A percentile compares a stretch with the other conserved stretches of the same genome.
Evolutionary conservation across 1,140 invertebrate genomes (phyloP).

Genomic region (Drosophila rufa): DNA sequence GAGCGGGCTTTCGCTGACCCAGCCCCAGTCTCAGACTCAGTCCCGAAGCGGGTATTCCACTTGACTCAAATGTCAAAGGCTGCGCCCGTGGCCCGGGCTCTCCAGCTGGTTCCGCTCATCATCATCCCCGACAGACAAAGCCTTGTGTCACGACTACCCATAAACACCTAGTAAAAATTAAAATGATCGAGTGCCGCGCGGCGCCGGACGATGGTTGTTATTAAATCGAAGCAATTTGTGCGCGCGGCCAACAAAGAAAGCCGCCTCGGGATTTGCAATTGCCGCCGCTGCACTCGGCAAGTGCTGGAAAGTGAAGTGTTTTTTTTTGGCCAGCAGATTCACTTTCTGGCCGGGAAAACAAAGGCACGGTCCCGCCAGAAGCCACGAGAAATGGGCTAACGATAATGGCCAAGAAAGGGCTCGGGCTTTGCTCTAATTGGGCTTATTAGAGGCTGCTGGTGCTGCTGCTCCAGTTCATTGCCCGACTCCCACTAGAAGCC

Average conservation of each 20-base stretch:
- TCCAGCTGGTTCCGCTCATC: slow-evolving; percentile 33
- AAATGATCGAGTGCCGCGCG: slow-evolving; percentile 51
- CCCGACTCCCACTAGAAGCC: slow-evolving; percentile 64
- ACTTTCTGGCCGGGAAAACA: slow-evolving; percentile 45
- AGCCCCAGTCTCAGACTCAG: slow-evolving; percentile 9
- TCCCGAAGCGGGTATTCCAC: slow-evolving; percentile 19
- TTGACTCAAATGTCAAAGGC: slow-evolving; percentile 71
- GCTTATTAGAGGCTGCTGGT: slow-evolving; percentile 35
- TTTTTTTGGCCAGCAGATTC: slow-evolving; percentile 51
- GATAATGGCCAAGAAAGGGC: slow-evolving; percentile 42
- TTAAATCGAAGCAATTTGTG: slow-evolving; percentile 79
- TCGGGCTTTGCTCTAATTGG: slow-evolving; percentile 32
- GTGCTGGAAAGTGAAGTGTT: slow-evolving; percentile 66
- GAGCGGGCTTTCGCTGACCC: slow-evolving; percentile 42
- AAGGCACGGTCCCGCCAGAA: slow-evolving; percentile 15
- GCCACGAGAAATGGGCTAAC: slow-evolving; percentile 49
- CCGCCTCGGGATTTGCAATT: slow-evolving; percentile 50
- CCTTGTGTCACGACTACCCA: slow-evolving; percentile 74
- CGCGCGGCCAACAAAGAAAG: slow-evolving; percentile 62
- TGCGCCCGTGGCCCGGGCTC: slow-evolving; percentile 30
- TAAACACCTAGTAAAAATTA: slow-evolving; percentile 72
- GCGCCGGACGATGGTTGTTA: slow-evolving; percentile 61
- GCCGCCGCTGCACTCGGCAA: slow-evolving; percentile 19
- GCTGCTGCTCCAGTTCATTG: slow-evolving; percentile 59
- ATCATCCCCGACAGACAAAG: slow-evolving; percentile 51